Evolutionary conservation across 2,888 invertebrate genomes (phyloP).

Genomic region (Drosophila birchii): DNA sequence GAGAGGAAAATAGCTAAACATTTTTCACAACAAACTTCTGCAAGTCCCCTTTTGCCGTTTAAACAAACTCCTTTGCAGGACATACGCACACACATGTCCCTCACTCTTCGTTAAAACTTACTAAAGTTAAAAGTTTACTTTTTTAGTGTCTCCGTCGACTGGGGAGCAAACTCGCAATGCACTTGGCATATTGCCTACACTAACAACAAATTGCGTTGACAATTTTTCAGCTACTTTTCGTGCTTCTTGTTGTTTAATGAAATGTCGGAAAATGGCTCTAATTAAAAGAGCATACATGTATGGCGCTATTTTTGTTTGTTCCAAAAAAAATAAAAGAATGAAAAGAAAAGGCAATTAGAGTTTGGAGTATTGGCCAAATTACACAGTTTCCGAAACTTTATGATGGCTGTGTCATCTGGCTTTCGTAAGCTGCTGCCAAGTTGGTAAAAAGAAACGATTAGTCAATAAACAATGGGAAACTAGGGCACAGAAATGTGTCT

Average conservation of each 20-base stretch:
- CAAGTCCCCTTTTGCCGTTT: slow-evolving; percentile 11
- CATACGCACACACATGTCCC: neutral
- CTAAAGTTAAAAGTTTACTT: slow-evolving; percentile 59
- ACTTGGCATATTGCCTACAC: slow-evolving; percentile 67
- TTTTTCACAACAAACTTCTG: slow-evolving; percentile 55
- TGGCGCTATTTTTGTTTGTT: slow-evolving; percentile 38
- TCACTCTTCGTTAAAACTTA: slow-evolving; percentile 74
- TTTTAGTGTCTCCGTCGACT: slow-evolving; percentile 42
- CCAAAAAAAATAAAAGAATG: neutral
- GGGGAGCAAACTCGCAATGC: slow-evolving; percentile 40
- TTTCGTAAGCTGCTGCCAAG: slow-evolving; percentile 40
- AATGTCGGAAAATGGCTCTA: slow-evolving; percentile 73
- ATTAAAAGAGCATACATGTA: slow-evolving; percentile 66
- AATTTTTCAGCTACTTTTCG: slow-evolving; percentile 20
- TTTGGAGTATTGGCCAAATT: slow-evolving; percentile 31
- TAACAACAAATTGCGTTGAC: slow-evolving; percentile 34
- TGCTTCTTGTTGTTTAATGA: slow-evolving; percentile 36
- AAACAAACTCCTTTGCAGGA: slow-evolving; percentile 19
- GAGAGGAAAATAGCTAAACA: slow-evolving; percentile 61
- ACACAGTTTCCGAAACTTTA: slow-evolving; percentile 51
- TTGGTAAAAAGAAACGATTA: slow-evolving; percentile 33
- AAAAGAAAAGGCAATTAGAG: slow-evolving; percentile 45
- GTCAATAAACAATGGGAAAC: slow-evolving; percentile 29
- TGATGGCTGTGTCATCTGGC: slow-evolving; percentile 63
- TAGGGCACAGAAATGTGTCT: slow-evolving; percentile 14